Percentiles rank a stretch among this genome's conserved stretches.
These are phyloP conservation scores for Tangara arthus DNA, from an alignment of 2,797 vertebrate species.

Conservation along the genomic window DNA sequence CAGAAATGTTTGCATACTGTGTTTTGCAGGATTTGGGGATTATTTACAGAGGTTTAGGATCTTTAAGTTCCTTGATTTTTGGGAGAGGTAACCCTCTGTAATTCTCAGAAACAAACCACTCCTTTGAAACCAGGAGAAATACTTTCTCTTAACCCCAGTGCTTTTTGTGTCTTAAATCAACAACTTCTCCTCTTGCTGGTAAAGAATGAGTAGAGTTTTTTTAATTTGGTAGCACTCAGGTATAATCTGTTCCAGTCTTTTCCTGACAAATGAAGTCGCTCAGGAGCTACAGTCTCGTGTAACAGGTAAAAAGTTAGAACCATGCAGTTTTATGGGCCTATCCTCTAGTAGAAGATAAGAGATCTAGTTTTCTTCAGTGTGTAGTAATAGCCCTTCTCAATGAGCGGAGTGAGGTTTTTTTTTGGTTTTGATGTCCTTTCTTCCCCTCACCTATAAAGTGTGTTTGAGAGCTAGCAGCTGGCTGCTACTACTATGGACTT, in stretches of 20 bases:
- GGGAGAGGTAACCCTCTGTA: neutral
- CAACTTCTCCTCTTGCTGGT: neutral
- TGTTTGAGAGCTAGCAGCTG: neutral
- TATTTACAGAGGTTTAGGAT: neutral
- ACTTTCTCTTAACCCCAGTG: neutral
- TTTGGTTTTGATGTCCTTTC: neutral
- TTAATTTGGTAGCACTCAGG: neutral
- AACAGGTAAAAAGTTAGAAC: neutral
- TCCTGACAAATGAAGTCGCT: neutral
- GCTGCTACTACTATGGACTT: neutral
- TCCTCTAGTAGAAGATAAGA: neutral
- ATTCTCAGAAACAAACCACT: neutral
- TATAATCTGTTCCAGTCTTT: neutral
- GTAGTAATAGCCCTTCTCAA: neutral
- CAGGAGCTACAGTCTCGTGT: neutral
- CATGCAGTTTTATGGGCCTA: neutral
- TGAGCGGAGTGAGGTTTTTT: neutral
- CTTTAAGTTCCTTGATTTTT: neutral
- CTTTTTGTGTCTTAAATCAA: neutral
- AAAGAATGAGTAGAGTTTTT: conserved; percentile 1
- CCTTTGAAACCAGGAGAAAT: neutral
- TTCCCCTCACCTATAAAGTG: neutral
- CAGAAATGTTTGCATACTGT: neutral
- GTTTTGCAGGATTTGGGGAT: neutral
- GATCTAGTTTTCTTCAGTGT: neutral